Evolutionary conservation across 2,888 invertebrate species (phyloP), one percentile per base, ranked within the genome.

Genomic region (Mythimna albipuncta): DNA sequence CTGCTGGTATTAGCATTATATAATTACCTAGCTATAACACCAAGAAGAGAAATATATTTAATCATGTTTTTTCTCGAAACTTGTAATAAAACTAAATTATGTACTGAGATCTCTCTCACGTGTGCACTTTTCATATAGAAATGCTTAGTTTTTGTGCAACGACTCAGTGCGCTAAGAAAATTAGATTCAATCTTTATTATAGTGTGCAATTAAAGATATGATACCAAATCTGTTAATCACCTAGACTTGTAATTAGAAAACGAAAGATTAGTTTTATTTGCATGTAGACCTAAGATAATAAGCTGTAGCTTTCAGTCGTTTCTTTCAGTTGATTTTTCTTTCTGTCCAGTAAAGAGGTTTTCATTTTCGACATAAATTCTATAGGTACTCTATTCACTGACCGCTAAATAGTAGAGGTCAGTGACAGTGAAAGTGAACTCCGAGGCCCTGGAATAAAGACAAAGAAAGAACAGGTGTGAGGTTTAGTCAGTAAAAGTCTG

Each of bases 151-250:
- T 75, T 54, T 35, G n/a, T 54, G 1, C 11, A 44, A 57, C 0
- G 26, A 50, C 38, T 11, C 3, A 9, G 21, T 32, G 32, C n/a
- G 19, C 32, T n/a, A 64, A 9, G 16, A 70, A 35, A n/a, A 59
- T 70, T 61, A 10, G 59, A 77, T 77, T 50, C 1, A 16, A 77
- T 70, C 75, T 64, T 50, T 64, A 63, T n/a, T 35, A 54, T 5
- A 54, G 44, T 32, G 44, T 38, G 70, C 47, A 19, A 69, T 77
- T 63, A 64, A 59, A 75, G 59, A 54, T 35, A 50, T 19, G 63
- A 76, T 75, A 54, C 21, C 21, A 59, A 69, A 69, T 77, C 71
- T 75, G 35, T 59, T 59, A 61, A 64, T 75, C 41, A 74, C 6
- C 2, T 19, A 47, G 64, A 64, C 47, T 61, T 55, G 19, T 50